A percentile compares a stretch with the other conserved stretches of the same genome.
phyloP scores from a whole-genome alignment of 1,140 invertebrate species.

The Agrypnia vestita region DNA sequence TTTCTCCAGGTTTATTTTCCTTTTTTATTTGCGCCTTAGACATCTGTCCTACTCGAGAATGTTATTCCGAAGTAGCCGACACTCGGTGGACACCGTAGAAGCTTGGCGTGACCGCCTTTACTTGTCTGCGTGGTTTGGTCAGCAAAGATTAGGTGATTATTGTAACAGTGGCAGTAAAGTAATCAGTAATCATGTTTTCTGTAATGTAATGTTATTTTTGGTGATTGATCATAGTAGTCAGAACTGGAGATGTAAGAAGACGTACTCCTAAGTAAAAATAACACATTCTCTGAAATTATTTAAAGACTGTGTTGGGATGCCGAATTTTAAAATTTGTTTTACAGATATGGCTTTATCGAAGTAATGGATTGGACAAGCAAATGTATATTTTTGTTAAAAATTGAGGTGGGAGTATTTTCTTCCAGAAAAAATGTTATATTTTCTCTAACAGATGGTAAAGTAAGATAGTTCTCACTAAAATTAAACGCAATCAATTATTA shows the following conservation, averaged over 20 bases:
- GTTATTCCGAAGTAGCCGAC: conserved; percentile 8
- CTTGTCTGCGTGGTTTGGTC: conserved; percentile 9
- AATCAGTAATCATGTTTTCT: conserved; percentile 6
- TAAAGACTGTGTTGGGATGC: conserved; percentile 11
- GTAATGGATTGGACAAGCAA: conserved; percentile 31
- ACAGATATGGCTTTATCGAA: conserved; percentile 23
- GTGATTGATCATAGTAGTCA: conserved; percentile 14
- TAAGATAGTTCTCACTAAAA: conserved; percentile 30
- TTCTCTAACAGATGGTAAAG: conserved; percentile 36
- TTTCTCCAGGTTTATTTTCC: conserved; percentile 17
- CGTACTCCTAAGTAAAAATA: not conserved
- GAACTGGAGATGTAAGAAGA: not conserved
- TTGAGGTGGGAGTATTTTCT: conserved; percentile 34
- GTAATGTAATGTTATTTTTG: conserved; percentile 27
- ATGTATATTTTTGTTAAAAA: conserved; percentile 48
- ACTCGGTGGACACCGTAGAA: conserved; percentile 5
- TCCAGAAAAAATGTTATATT: conserved; percentile 39
- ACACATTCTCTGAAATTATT: conserved; percentile 18
- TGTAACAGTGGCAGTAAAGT: conserved; percentile 17
- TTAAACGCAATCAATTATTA: conserved; percentile 1
- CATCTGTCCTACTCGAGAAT: conserved; percentile 14
- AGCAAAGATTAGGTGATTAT: conserved; percentile 2
- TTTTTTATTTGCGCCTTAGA: conserved; percentile 35
- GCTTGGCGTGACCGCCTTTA: not conserved
- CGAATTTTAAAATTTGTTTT: conserved; percentile 33